A percentile compares a stretch with the other conserved stretches of the same genome.
These are phyloP conservation scores for Heliopora coerulea DNA, from an alignment of 92 coral and sea anemone species.

Conservation along the genomic window DNA sequence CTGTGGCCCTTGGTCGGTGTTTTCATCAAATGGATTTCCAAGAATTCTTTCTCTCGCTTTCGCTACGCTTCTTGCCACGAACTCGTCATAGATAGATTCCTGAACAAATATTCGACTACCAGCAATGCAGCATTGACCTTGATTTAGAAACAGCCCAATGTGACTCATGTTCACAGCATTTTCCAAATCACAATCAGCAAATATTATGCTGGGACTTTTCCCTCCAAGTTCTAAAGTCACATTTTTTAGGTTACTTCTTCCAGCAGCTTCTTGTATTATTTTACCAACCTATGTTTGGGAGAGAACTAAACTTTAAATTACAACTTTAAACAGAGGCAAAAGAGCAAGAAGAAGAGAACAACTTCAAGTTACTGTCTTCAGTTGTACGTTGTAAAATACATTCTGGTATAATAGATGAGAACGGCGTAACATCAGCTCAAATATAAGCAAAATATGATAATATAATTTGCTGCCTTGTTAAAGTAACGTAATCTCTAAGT, in stretches of 20 bases:
- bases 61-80: conserved; percentile 71
- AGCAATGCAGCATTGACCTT: conserved; percentile 94
- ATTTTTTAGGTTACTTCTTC: conserved; percentile 78
- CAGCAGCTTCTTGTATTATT: conserved; percentile 84
- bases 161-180: conserved; percentile 78
- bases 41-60: conserved; percentile 73
- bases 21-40: conserved; percentile 79
- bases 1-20: conserved; percentile 97
- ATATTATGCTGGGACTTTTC: conserved; percentile 91
- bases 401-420: too few species aligned
- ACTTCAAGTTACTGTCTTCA: too few species aligned
- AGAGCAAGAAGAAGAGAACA: too few species aligned
- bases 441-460: too few species aligned
- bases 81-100: conserved; percentile 87
- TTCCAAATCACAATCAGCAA: conserved; percentile 82
- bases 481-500: too few species aligned
- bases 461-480: too few species aligned
- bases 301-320: too few species aligned
- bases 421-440: too few species aligned
- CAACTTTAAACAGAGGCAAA: too few species aligned
- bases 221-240: conserved; percentile 95
- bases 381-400: too few species aligned
- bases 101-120: conserved; percentile 91
- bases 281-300: conserved; percentile 70
- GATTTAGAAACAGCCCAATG: conserved; percentile 83